Evolutionary conservation across 2,797 vertebrate genomes (phyloP), one percentile per base, ranked within the genome.

Genomic region (Apogon talboti): DNA sequence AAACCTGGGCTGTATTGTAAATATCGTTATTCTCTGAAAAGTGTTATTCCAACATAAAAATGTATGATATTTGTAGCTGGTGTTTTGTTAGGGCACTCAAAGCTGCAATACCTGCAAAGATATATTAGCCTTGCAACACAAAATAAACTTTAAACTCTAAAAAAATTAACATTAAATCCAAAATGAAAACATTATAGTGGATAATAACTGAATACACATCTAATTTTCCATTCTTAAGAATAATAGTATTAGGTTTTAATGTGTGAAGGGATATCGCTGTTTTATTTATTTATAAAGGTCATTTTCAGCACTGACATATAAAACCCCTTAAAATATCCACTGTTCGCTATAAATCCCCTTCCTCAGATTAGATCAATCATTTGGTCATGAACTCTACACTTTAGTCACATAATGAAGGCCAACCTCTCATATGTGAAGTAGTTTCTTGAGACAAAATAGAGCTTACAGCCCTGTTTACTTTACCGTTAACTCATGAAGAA

Each of bases 401-500:
- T 63, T 46, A 84, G 63, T 73, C 74, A 69, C 70, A 78, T 40
- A 85, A 79, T 78, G 81, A 85, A 86, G 83, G 79, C 84, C 82
- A 82, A 46, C 51, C 49, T 77, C 46, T 57, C 70, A 40, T 66
- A 57, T 71, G 68, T 62, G 57, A 74, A 48, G 2, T 64, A 16
- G 68, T 86, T 86, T 76, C 76, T 67, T 24, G 74, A 66, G 71
- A 76, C 66, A 86, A 80, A 88, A 78, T 74, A 62, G 75, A 74
- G 71, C 83, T 63, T 2, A 44, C 66, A 42, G 71, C 68, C 68
- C 76, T 86, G 79, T 91, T 91, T 86, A 87, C 84, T 81, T 90
- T 90, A 81, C 83, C 50, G 66, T 85, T 87, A 80, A 83, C 86
- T 88, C 86, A 78, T 87, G 69, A 90, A 91, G 86, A 89, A 92